Evolutionary conservation across 2,888 invertebrate species (phyloP), one percentile per base, ranked within the genome.

Genomic region (Eurytoma adleriae): DNA sequence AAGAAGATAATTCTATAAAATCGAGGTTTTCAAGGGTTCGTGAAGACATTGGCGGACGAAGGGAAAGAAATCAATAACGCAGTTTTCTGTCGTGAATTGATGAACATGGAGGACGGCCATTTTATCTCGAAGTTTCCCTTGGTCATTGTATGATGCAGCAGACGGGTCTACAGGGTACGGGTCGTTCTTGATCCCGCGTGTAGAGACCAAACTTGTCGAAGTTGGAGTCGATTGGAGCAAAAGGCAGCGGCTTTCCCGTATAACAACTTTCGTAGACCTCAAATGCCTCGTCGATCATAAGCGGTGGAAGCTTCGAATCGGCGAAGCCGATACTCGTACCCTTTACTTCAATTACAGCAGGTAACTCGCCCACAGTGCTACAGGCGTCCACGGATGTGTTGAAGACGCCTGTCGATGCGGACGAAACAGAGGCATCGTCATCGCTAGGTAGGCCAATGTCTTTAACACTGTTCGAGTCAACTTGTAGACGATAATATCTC

Each of bases 251-350:
- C n/a, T 78, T 82, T 2, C 75, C 78, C 7, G 24, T 80, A 84
- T 89, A 89, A 77, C 84, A 89, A 74, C 89, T 90, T 81, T 91
- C 90, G 77, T 90, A 90, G 57, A 86, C 88, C 72, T 91, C 90
- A 48, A 89, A 87, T 30, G 90, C 90, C 70, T 91, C 90, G 27
- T 90, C 90, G 50, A 90, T 83, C 40, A 40, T 40, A 5, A 40
- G 2, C 4, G 40, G 4, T 5, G 87, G 87, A 18, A 87, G 79
- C 52, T 75, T 84, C 5, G 84, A 81, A 18, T 68, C 52, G 20
- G 68, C 56, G 1, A 59, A 48, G 13, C 7, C 52, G 27, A 61
- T 56, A 24, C 59, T 61, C 50, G 70, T 64, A 48, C 24, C 56
- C 24, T 50, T 24, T 20, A 83, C 85, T 73, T 76, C 83, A n/a